Base-by-base conservation (phyloP, 1,140 invertebrate genomes). In the Drosophila baimaii region DNA sequence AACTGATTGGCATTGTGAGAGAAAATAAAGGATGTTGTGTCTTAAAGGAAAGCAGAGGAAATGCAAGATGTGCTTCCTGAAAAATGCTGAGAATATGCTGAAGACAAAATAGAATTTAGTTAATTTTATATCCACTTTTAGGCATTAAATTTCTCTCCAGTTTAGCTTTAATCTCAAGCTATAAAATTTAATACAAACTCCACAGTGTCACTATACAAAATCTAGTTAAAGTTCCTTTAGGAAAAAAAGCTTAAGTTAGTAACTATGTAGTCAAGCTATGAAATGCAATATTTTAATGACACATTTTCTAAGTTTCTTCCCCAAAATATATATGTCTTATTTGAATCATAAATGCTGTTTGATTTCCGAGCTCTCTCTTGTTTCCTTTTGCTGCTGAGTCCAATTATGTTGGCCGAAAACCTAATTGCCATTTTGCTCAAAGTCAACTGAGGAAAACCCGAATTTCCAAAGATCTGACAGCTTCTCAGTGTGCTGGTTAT, bases 381-480 rank as follows among this genome's bases (percentile, higher is more conserved):
- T 21, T 15, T 29, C 13, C 27, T 27, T 7, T n/a, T n/a, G n/a
- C n/a, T n/a, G 1, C 5, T 8, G n/a, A 31, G 21, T 23, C 35
- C 35, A 41, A 59, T 59, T 64, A 41, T 55, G 19, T 55, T 54
- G 31, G 29, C 29, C 51, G n/a, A 49, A 54, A 23, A 15, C 47
- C 19, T 54, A 54, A 54, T 54, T 54, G 29, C 13, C 51, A 54
- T 54, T 21, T 13, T 23, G 47, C 19, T 33, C 31, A 33, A 55
- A 23, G 15, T 23, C 17, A 21, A 27, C 3, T 1, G 31, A 23
- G 1, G 31, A 23, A 21, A 51, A 25, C 21, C 10, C 12, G 3
- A 25, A 15, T 47, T 49, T 10, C 8, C 46, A 31, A 54, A 23
- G 23, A 29, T 19, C 47, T 21, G 17, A 43, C 29, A 54, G 19